Evolutionary conservation across 2,888 invertebrate species (phyloP), one percentile per base, ranked within the genome.

Genomic region (Pseudanteris insignis): DNA sequence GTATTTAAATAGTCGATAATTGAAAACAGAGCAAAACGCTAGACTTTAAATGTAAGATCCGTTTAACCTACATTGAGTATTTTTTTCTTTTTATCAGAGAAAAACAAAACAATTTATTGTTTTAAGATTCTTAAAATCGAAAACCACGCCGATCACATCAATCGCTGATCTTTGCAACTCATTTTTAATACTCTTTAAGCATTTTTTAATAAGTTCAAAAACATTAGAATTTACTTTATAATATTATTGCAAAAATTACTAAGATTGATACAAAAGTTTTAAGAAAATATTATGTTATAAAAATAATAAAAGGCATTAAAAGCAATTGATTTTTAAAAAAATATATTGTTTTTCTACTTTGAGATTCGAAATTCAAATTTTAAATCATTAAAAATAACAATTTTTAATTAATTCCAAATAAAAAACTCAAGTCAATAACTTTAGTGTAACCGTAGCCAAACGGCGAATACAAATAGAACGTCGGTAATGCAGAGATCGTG

Each of bases 1-100:
- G 34, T 38, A 26, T 14, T 38, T 38, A 38, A n/a, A 48, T 43
- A 58, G 40, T 46, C 58, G 30, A 59, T 51, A 50, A 50, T 48
- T 40, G 44, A 58, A 58, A 37, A 38, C 18, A 29, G 32, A 37
- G 47, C 37, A 37, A 43, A n/a, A 29, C 21, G 36, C 41, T 43
- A 7, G 37, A 37, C 33, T 26, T 50, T 50, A 5, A 12, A 10
- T 12, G 30, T 9, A 12, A 30, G 11, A 4, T 30, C 34, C 15
- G 15, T 44, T 48, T 32, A 33, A 37, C 50, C 37, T 26, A 50
- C 18, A 32, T 25, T 12, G 8, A 21, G 21, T 10, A 25, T 2
- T 8, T 8, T 30, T 2, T 2, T 15, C 38, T 6, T 5, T 25
- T 24, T 32, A 18, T 9, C 21, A 13, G 25, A 14, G 18, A 33